These are phyloP conservation scores for Oncorhynchus tshawytscha DNA, from an alignment of 2,113 vertebrate species.

Conservation along the genomic window DNA sequence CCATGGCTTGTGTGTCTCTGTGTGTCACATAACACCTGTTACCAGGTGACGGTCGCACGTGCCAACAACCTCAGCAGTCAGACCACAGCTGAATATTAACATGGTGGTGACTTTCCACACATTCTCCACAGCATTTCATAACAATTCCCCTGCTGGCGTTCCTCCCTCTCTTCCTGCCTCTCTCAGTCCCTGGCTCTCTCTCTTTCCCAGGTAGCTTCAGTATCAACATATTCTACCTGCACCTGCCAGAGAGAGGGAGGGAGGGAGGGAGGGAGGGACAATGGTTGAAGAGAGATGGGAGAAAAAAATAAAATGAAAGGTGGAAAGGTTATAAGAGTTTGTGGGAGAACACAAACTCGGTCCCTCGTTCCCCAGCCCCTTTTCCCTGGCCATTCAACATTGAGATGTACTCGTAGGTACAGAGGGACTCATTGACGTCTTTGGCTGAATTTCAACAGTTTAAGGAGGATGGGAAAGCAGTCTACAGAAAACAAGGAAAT, in stretches of 20 bases:
- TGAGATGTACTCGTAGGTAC: too few species aligned
- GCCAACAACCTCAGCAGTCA: not conserved
- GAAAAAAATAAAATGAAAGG: not conserved
- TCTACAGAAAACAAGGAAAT: not conserved
- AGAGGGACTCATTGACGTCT: not conserved
- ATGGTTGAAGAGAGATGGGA: not conserved
- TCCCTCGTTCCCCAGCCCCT: not conserved
- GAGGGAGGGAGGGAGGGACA: not conserved
- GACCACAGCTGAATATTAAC: not conserved
- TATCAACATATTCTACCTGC: conserved; percentile 17
- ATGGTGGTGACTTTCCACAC: not conserved
- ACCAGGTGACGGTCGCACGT: not conserved
- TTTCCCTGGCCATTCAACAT: not conserved
- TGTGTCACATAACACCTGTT: not conserved
- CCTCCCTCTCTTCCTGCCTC: not conserved
- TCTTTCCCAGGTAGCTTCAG: conserved; percentile 44
- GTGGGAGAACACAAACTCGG: not conserved
- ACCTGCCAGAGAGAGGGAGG: conserved; percentile 11
- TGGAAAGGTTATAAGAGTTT: not conserved
- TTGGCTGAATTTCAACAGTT: not conserved
- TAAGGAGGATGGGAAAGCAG: not conserved
- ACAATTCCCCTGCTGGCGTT: not conserved
- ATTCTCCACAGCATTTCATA: not conserved
- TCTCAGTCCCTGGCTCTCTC: conserved; percentile 14
- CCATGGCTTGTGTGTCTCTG: not conserved